These are phyloP conservation scores for Carcinoscorpius rotundicauda DNA, from an alignment of 1,140 invertebrate species.

Conservation along the genomic window DNA sequence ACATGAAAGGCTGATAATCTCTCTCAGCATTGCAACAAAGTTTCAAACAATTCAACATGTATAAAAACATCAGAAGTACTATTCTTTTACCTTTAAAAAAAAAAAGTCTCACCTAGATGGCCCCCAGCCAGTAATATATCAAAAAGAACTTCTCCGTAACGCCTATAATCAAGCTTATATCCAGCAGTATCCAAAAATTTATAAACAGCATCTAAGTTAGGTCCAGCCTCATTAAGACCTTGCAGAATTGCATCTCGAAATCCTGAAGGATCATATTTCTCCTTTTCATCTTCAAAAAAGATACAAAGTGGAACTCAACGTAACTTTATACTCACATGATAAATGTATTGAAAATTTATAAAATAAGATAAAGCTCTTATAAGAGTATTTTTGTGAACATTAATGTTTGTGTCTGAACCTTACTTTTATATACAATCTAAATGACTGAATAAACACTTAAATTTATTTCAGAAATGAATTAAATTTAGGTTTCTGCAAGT, in stretches of 20 bases:
- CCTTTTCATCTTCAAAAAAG: slow-evolving; percentile 79
- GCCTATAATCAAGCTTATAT: slow-evolving; percentile 90
- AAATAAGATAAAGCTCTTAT: too few species aligned
- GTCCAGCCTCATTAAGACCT: slow-evolving; percentile 62
- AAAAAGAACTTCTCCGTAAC: slow-evolving; percentile 94
- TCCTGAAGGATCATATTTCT: slow-evolving; percentile 95
- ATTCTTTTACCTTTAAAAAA: too few species aligned
- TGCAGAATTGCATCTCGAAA: slow-evolving; percentile 91
- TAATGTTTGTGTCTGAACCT: too few species aligned
- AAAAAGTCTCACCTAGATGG: slow-evolving; percentile 42
- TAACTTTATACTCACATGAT: background rate
- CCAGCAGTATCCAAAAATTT: slow-evolving; percentile 88
- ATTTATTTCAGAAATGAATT: too few species aligned
- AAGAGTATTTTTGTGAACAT: too few species aligned
- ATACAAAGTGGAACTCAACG: background rate
- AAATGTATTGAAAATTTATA: background rate
- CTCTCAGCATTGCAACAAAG: too few species aligned
- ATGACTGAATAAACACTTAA: too few species aligned
- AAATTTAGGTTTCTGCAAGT: too few species aligned
- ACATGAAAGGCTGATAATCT: too few species aligned
- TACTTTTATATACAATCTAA: too few species aligned
- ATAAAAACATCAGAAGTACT: too few species aligned
- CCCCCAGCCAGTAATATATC: slow-evolving; percentile 96
- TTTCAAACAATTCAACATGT: too few species aligned
- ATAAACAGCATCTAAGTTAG: slow-evolving; percentile 77